Evolutionary conservation across 2,888 invertebrate genomes (phyloP), one percentile per base, ranked within the genome.

Genomic region (Panopea generosa): DNA sequence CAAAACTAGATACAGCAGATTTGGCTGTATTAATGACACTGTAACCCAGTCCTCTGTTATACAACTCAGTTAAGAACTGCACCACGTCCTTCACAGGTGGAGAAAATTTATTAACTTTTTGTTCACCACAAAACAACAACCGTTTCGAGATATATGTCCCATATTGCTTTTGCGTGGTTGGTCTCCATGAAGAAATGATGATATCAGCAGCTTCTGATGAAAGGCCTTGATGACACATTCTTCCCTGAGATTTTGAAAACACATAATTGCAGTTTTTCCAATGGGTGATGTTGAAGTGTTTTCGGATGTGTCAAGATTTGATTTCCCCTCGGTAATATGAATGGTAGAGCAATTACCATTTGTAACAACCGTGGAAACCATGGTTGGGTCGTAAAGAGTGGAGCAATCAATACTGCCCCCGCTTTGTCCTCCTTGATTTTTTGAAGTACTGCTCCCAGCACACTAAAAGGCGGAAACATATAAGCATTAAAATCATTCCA

Each of bases 381-480:
- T 18, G 63, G 62, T 24, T 62, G 62, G 1, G 52, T 62, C 20
- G 50, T 38, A 22, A 62, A 62, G 1, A 62, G 22, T 9, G 63
- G 63, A 7, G 55, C 63, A 18, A 63, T 26, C 11, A 63, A 3
- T 27, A 55, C 40, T 14, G 22, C 52, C 20, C 26, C 20, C 33
- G 52, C 50, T 33, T 62, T 2, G 22, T 52, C 62, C 27, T n/a
- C 2, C 29, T 52, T 38, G 14, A 62, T 2, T 22, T 62, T 62
- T 52, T 62, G 50, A 1, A 62, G 20, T 18, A 62, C 52, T 20
- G 27, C 38, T 16, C 24, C 24, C 22, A 50, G 2, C 2, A 50
- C 20, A 38, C 52, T 62, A n/a, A 62, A 62, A 62, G 62, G 62
- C 24, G 33, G 24, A 14, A 62, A 62, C 14, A 62, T 52, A 22